These are phyloP conservation scores for Meteorus sp. DNA, from an alignment of 1,140 invertebrate genomes.

Conservation along the genomic window DNA sequence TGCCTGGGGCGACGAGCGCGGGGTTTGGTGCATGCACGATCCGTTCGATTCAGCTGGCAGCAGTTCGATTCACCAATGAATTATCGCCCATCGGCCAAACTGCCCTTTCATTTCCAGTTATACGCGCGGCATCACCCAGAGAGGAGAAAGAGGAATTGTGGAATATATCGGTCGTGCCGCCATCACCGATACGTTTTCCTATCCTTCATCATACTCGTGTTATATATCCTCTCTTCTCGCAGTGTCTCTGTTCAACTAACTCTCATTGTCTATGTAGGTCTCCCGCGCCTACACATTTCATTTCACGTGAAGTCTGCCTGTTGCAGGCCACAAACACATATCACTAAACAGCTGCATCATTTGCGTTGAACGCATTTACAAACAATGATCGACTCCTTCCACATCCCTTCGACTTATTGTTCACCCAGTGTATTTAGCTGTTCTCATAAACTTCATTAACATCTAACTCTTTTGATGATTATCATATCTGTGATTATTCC, in stretches of 20 bases:
- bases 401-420: too few relatives aligned
- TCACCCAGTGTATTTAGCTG: too few relatives aligned
- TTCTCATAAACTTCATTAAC: too few relatives aligned
- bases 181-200: conserved; percentile 46
- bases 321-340: too few relatives aligned
- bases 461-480: too few relatives aligned
- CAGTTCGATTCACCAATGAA: conserved; percentile 59
- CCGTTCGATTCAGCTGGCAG: conserved; percentile 57
- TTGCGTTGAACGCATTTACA: too few relatives aligned
- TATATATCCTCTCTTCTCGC: conserved; percentile 16
- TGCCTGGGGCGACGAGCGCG: not conserved
- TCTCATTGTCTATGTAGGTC: conserved; percentile 7
- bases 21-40: conserved; percentile 22
- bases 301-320: too few relatives aligned
- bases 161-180: conserved; percentile 39
- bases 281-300: too few relatives aligned
- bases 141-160: not conserved
- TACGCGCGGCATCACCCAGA: conserved; percentile 17
- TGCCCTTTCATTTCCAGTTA: conserved; percentile 59
- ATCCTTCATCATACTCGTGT: conserved; percentile 26
- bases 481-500: too few relatives aligned
- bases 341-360: too few relatives aligned
- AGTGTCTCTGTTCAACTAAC: conserved; percentile 8
- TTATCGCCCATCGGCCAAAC: conserved; percentile 55
- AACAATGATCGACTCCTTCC: too few relatives aligned